Evolutionary conservation across 2,797 vertebrate genomes (phyloP), one percentile per base, ranked within the genome.

Genomic region (Gobionotothen gibberifrons): DNA sequence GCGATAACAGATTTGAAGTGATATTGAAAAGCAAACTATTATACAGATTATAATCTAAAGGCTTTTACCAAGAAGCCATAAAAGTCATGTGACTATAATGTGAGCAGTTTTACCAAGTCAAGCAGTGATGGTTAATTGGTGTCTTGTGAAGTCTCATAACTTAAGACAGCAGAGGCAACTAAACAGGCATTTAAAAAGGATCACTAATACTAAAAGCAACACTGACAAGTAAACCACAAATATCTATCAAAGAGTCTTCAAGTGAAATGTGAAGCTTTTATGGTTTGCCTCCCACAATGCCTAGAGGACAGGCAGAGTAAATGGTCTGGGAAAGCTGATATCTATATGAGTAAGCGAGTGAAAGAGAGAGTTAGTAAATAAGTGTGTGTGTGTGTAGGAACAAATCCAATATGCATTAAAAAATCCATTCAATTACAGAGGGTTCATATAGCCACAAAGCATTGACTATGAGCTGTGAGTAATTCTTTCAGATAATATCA

Each of bases 201-300:
- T 64, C 57, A 26, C 29, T 49, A 64, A 83, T 65, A 78, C 70
- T 69, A 58, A 81, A 81, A 4, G 9, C 69, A 81, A 65, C 82
- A 56, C 69, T 80, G 72, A 87, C 79, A 71, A 82, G 79, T 46
- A 52, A 80, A 88, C 87, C 89, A 79, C 88, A 88, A 76, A 53
- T 69, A 61, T 79, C 75, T 54, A 81, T 81, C 60, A 71, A 51
- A 68, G 78, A 72, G 82, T 46, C 58, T 71, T 75, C 19, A 32
- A 76, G 72, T 86, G 91, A 86, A 92, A 92, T 74, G 53, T 66
- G 83, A 90, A 55, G 80, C 91, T 58, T 70, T 36, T 66, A 58
- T 8, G 19, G 73, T 77, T 83, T 51, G 58, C 79, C 73, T 87
- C 76, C 71, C 81, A 83, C 84, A 79, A 63, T 53, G 82, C 72